phyloP scores from a whole-genome alignment of 2,797 vertebrate species.

The Loriculus beryllinus region DNA sequence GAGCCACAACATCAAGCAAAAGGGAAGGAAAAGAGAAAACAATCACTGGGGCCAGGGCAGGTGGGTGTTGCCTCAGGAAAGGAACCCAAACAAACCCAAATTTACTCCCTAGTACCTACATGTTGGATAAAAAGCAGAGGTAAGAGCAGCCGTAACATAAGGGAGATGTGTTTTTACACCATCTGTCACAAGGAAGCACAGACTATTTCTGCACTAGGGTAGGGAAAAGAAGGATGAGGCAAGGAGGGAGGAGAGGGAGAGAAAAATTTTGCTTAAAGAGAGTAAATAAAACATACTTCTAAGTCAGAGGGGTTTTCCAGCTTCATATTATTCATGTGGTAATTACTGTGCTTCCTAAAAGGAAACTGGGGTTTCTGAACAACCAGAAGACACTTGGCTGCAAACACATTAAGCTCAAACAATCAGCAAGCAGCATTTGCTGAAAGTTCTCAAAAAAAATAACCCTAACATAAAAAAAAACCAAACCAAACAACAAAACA shows the following conservation, averaged over 20 bases:
- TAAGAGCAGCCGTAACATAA: fast-evolving
- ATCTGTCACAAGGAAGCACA: background rate
- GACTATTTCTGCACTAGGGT: background rate
- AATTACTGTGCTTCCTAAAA: background rate
- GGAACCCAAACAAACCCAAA: background rate
- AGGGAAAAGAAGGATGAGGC: background rate
- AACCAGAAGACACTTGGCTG: background rate
- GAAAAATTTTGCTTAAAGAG: background rate
- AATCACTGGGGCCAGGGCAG: background rate
- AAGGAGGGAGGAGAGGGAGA: background rate
- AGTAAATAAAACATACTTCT: background rate
- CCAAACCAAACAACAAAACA: too few relatives aligned
- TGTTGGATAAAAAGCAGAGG: background rate
- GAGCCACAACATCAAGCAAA: background rate
- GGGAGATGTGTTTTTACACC: background rate
- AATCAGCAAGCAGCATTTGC: background rate
- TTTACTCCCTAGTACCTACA: background rate
- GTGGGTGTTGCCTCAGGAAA: background rate
- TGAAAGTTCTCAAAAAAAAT: background rate
- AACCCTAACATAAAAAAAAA: background rate
- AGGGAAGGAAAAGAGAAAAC: conserved; percentile 31
- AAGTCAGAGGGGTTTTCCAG: background rate
- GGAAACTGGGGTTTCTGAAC: background rate
- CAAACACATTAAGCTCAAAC: background rate
- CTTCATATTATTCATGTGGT: background rate